Conservation (phyloP, 2,797 vertebrate species). For the Mormyrus hasselquistii region DNA sequence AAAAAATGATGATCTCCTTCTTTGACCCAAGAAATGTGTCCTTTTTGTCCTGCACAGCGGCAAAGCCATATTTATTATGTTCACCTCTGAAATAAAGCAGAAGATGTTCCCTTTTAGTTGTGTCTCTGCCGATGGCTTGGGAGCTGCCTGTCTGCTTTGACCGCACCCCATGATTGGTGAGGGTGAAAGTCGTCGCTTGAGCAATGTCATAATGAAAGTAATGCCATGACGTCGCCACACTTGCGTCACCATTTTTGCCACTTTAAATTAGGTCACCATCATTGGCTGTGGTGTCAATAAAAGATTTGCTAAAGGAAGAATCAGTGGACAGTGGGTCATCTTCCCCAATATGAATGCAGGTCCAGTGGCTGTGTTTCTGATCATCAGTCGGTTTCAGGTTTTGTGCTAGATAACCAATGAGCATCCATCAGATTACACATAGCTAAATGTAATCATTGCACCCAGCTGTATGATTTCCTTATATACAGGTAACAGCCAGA, state of each 20-base stretch:
- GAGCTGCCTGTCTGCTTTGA: neutral
- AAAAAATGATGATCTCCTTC: neutral
- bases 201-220: neutral
- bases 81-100: slow-evolving; percentile 1
- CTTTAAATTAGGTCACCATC: neutral
- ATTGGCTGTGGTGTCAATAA: neutral
- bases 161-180: neutral
- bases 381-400: neutral
- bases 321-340: neutral
- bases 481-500: neutral
- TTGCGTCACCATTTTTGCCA: neutral
- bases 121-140: neutral
- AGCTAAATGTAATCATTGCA: neutral
- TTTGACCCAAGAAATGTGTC: neutral
- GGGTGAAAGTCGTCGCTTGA: neutral
- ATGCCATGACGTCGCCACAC: neutral
- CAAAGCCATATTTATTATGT: neutral
- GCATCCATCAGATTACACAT: neutral
- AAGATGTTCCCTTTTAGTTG: neutral
- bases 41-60: slow-evolving; percentile 2
- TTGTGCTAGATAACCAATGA: slow-evolving; percentile 6
- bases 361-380: neutral
- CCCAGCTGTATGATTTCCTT: neutral
- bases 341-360: neutral
- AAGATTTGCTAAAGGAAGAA: neutral